A percentile compares a stretch with the other conserved stretches of the same genome.
Evolutionary conservation across 2,113 vertebrate species (phyloP).

Genomic region (Lanius ludovicianus): DNA sequence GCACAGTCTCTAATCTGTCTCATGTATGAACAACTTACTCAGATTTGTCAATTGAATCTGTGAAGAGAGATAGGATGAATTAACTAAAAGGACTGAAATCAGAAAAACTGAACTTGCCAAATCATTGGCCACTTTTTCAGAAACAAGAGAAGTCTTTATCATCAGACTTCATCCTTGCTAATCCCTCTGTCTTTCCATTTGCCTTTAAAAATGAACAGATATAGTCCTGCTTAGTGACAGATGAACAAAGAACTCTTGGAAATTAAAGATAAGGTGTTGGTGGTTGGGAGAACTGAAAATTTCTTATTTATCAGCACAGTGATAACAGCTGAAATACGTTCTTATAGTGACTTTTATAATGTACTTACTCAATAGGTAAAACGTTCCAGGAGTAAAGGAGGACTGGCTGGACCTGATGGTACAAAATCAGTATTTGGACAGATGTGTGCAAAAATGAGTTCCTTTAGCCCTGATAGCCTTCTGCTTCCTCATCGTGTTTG

Average conservation of each 20-base stretch:
- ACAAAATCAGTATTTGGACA: conserved; percentile 99
- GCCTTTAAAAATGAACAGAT: neutral
- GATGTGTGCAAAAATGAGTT: conserved; percentile 98
- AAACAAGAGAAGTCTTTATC: neutral
- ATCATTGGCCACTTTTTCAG: neutral
- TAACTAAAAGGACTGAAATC: neutral
- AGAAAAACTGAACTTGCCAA: neutral
- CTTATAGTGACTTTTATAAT: neutral
- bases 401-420: conserved; percentile 94
- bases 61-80: neutral
- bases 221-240: neutral
- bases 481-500: conserved; percentile 96
- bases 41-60: neutral
- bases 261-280: neutral
- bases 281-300: neutral
- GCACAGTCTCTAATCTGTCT: neutral
- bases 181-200: neutral
- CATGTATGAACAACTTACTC: neutral
- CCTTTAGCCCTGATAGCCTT: conserved; percentile 94
- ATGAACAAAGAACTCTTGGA: neutral
- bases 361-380: conserved; percentile 82
- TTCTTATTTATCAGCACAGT: neutral
- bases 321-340: neutral
- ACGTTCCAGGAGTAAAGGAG: conserved; percentile 98
- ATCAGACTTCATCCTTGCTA: neutral